These are phyloP conservation scores for Xanthorhoe spadicearia DNA, from an alignment of 2,888 invertebrate genomes.

Conservation along the genomic window DNA sequence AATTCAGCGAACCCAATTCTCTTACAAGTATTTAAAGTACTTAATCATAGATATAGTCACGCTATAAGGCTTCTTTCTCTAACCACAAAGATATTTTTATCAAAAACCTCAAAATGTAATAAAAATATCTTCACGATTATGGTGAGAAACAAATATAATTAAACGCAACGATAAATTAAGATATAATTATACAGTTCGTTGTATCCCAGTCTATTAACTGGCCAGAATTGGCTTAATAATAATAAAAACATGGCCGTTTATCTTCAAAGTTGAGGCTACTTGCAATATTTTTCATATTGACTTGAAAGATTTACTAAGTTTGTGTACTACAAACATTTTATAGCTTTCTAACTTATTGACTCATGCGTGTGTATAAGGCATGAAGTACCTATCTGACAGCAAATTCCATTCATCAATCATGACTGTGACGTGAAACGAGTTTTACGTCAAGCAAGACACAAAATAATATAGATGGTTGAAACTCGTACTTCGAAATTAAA, in stretches of 20 bases:
- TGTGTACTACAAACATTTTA: not conserved
- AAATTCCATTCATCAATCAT: constrained; percentile 10
- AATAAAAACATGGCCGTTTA: not conserved
- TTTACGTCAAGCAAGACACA: not conserved
- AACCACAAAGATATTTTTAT: too few species aligned
- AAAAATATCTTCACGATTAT: not conserved
- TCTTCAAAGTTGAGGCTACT: not conserved
- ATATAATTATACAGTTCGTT: constrained; percentile 1
- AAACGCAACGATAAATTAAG: not conserved
- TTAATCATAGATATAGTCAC: not conserved
- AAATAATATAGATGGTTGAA: not conserved
- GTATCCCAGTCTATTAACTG: not conserved
- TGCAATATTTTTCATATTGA: not conserved
- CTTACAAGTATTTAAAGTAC: not conserved
- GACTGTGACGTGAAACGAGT: not conserved
- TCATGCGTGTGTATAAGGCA: not conserved
- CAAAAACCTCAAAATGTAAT: not conserved
- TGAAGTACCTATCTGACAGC: not conserved
- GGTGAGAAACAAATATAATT: not conserved
- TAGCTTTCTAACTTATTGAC: not conserved
- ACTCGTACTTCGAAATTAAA: not conserved
- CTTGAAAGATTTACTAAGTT: not conserved
- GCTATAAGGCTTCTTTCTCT: not conserved
- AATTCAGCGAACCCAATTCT: not conserved
- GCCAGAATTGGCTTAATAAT: not conserved